Percentiles rank a stretch among this genome's conserved stretches.
phyloP scores from a whole-genome alignment of 2,113 vertebrate species.

The Rallus limicola region DNA sequence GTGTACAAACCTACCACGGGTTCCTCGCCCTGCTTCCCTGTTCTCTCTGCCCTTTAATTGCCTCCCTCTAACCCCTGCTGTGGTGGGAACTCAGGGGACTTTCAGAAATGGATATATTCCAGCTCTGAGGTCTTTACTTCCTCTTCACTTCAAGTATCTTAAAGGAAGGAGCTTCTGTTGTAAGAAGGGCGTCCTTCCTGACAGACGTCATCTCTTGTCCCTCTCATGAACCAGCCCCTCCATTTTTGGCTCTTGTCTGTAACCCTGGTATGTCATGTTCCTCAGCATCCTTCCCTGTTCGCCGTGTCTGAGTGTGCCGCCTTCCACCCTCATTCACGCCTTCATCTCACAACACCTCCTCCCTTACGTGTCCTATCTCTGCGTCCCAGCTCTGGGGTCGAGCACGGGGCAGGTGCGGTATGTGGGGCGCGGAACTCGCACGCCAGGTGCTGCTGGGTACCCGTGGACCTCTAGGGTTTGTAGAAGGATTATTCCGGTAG shows the following conservation, averaged over 20 bases:
- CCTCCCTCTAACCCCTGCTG: background rate
- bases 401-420: fast-evolving
- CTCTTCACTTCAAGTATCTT: background rate
- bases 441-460: background rate
- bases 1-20: background rate
- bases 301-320: background rate
- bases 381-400: background rate
- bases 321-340: background rate
- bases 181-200: background rate
- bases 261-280: background rate
- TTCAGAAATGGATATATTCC: background rate
- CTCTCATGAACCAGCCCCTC: background rate
- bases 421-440: background rate
- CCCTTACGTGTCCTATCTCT: background rate
- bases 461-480: background rate
- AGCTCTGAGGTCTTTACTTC: background rate
- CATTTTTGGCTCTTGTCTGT: background rate
- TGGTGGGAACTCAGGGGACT: background rate
- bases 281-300: background rate
- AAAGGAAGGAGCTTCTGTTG: background rate
- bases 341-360: background rate
- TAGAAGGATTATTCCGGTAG: background rate
- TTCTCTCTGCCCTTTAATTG: background rate
- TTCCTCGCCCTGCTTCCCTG: background rate
- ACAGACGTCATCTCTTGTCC: background rate